A percentile compares a stretch with the other conserved stretches of the same genome.
phyloP scores from a whole-genome alignment of 2,113 vertebrate genomes.

The Malurus cyaneus region DNA sequence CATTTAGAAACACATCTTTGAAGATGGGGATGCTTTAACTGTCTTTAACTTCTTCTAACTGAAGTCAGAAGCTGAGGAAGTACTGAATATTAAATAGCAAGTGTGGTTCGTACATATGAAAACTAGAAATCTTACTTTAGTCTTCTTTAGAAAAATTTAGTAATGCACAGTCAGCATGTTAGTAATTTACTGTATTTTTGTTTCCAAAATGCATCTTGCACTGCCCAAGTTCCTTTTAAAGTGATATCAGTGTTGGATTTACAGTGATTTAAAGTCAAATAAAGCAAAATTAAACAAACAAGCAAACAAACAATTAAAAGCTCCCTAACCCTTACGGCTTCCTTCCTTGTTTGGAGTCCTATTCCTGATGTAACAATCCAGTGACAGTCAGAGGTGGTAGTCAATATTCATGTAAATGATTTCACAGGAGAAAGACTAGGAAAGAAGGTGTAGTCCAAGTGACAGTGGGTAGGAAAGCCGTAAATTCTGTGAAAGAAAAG shows the following conservation, averaged over 20 bases:
- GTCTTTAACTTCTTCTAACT: no score
- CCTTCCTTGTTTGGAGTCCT: background rate
- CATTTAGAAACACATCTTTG: background rate
- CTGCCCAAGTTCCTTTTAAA: background rate
- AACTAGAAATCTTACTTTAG: background rate
- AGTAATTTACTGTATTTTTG: background rate
- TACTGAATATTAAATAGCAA: background rate
- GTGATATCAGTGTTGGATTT: background rate
- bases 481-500: background rate
- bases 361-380: background rate
- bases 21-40: background rate
- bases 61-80: background rate
- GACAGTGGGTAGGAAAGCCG: background rate
- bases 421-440: background rate
- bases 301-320: no score
- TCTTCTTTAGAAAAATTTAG: background rate
- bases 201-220: background rate
- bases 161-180: background rate
- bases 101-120: background rate
- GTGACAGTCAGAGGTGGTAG: background rate
- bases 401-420: background rate
- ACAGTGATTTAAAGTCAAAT: background rate
- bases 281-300: background rate
- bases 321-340: fast-evolving
- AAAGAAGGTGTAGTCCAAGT: background rate